These are phyloP conservation scores for Cylas formicarius DNA, from an alignment of 1,140 invertebrate genomes.

Conservation along the genomic window DNA sequence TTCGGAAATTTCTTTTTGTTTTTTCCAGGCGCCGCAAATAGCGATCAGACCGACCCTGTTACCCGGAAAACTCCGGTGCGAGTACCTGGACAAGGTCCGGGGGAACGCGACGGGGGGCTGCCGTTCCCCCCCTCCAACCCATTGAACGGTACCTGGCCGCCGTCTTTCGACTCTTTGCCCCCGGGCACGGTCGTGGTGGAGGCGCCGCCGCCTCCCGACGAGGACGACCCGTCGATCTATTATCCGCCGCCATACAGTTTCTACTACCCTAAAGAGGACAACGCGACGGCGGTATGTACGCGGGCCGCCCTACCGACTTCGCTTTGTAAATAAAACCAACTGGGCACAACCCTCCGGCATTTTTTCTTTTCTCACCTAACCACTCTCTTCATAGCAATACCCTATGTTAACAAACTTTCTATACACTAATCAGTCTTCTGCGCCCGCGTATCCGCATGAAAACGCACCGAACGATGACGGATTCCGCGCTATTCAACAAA, in stretches of 20 bases:
- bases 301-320: too few species aligned
- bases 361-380: neutral
- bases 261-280: constrained; percentile 70
- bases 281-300: constrained; percentile 43
- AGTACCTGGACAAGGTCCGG: constrained; percentile 53
- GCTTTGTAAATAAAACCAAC: too few species aligned
- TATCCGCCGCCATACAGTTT: constrained; percentile 86
- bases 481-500: too few species aligned
- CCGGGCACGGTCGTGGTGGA: constrained; percentile 63
- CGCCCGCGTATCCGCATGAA: too few species aligned
- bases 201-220: constrained; percentile 58
- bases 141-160: constrained; percentile 42
- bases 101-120: constrained; percentile 37
- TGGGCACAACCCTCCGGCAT: neutral
- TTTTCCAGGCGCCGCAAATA: constrained; percentile 40
- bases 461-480: too few species aligned
- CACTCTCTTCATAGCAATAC: too few species aligned
- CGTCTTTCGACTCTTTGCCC: constrained; percentile 48
- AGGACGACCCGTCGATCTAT: constrained; percentile 82
- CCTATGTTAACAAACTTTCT: too few species aligned
- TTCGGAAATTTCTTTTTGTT: too few species aligned
- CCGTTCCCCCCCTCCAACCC: constrained; percentile 48
- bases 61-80: constrained; percentile 52
- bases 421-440: too few species aligned
- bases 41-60: constrained; percentile 53